Percentiles rank a stretch among this genome's conserved stretches.
Evolutionary conservation across 2,888 invertebrate genomes (phyloP).

Genomic region (Hyles lineata): DNA sequence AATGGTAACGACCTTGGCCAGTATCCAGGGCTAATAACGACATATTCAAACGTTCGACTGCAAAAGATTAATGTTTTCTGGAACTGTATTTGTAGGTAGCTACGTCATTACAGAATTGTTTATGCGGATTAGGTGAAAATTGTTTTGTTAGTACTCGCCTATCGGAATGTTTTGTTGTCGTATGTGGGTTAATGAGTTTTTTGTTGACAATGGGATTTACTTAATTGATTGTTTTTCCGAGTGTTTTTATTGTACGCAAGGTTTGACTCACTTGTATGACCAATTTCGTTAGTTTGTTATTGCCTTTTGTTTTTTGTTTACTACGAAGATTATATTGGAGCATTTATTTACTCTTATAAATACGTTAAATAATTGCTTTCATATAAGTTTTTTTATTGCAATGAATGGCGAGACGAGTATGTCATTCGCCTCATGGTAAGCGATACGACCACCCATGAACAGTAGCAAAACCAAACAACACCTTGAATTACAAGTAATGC

Average conservation of each 20-base stretch:
- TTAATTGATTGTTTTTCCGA: neutral
- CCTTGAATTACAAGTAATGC: no score
- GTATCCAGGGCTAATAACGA: slow-evolving; percentile 55
- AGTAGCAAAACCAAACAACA: no score
- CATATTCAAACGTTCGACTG: slow-evolving; percentile 55
- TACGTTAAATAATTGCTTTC: no score
- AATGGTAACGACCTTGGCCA: slow-evolving; percentile 48
- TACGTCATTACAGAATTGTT: slow-evolving; percentile 33
- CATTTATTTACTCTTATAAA: no score
- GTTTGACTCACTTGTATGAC: no score
- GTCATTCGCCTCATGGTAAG: no score
- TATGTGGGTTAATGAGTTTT: neutral
- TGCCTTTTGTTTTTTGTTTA: no score
- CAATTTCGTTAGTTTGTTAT: no score
- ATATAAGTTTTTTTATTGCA: no score
- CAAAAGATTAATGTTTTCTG: slow-evolving; percentile 50
- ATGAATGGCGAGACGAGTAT: no score
- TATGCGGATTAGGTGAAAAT: slow-evolving; percentile 29
- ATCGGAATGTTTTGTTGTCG: neutral
- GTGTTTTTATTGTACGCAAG: neutral
- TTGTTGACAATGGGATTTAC: neutral
- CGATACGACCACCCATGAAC: no score
- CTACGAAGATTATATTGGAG: no score
- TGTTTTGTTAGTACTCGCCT: slow-evolving; percentile 1
- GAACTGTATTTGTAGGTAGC: slow-evolving; percentile 36